Percentiles rank a stretch among this genome's conserved stretches.
These are phyloP conservation scores for Lomographa bimaculata DNA, from an alignment of 2,888 invertebrate genomes.

Conservation along the genomic window DNA sequence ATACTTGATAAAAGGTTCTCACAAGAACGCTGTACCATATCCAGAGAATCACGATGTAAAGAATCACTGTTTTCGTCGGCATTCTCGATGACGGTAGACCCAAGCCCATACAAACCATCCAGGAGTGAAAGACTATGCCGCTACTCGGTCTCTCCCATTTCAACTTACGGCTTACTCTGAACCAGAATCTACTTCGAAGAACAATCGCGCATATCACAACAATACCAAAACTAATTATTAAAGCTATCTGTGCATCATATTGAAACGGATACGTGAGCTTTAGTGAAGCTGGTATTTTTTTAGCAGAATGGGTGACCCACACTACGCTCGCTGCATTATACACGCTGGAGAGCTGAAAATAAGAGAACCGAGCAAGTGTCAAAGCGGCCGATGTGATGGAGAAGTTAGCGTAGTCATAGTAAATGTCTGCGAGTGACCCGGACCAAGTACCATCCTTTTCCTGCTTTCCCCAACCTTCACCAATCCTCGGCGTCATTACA, in stretches of 20 bases:
- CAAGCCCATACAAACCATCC: slow-evolving; percentile 68
- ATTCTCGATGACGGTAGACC: slow-evolving; percentile 52
- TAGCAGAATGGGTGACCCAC: slow-evolving; percentile 61
- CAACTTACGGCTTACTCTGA: slow-evolving; percentile 28
- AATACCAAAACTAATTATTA: slow-evolving; percentile 48
- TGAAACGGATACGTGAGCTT: slow-evolving; percentile 63
- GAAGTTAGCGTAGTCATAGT: slow-evolving; percentile 61
- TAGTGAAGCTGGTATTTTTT: slow-evolving; percentile 50
- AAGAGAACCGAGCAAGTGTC: slow-evolving; percentile 50
- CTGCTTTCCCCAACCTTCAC: slow-evolving; percentile 60
- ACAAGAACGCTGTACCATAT: slow-evolving; percentile 64
- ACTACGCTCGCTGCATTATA: slow-evolving; percentile 47
- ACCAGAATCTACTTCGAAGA: slow-evolving; percentile 43
- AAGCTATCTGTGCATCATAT: slow-evolving; percentile 43
- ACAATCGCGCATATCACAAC: slow-evolving; percentile 47
- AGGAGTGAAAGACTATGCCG: slow-evolving; percentile 52
- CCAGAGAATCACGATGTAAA: slow-evolving; percentile 56
- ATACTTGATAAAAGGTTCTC: slow-evolving; percentile 67
- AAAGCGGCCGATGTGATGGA: slow-evolving; percentile 67
- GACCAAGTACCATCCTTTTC: slow-evolving; percentile 58
- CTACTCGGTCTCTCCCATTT: slow-evolving; percentile 30
- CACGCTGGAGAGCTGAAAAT: slow-evolving; percentile 57
- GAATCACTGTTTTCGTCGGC: slow-evolving; percentile 49
- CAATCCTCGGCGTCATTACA: slow-evolving; percentile 53
- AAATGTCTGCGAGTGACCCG: slow-evolving; percentile 64